A percentile compares a stretch with the other conserved stretches of the same genome.
These are phyloP conservation scores for Lissocephala sabroskyi DNA, from an alignment of 2,888 invertebrate genomes.

Conservation along the genomic window DNA sequence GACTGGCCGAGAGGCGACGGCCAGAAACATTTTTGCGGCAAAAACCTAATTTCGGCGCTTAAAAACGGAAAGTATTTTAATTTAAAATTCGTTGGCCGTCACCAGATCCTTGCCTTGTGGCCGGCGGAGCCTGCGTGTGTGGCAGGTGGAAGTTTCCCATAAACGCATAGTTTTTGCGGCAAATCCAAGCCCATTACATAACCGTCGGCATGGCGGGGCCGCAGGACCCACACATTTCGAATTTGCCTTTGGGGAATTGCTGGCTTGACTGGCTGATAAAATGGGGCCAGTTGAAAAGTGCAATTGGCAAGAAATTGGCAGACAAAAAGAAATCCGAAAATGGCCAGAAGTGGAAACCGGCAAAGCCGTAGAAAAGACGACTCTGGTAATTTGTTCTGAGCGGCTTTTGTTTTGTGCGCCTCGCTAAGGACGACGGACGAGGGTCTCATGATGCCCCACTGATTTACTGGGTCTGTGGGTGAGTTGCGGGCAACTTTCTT, in stretches of 20 bases:
- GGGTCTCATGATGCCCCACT: too few relatives aligned
- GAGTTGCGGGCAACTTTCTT: conserved; percentile 31
- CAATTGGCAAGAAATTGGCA: conserved; percentile 37
- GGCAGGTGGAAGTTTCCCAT: conserved; percentile 2
- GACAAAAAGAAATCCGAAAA: conserved; percentile 17
- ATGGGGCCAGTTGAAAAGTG: conserved; percentile 56
- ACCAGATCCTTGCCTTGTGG: conserved; percentile 30
- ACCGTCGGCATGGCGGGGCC: conserved; percentile 62
- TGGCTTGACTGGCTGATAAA: conserved; percentile 17
- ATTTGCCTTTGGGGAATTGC: conserved; percentile 37
- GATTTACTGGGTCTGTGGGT: neutral
- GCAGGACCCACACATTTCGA: too few relatives aligned
- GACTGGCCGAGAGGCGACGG: too few relatives aligned
- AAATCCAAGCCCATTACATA: conserved; percentile 58
- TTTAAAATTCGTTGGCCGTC: conserved; percentile 48
- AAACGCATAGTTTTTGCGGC: conserved; percentile 41
- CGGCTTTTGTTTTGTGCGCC: conserved; percentile 60
- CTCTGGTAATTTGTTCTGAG: conserved; percentile 59
- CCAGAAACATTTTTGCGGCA: conserved; percentile 16
- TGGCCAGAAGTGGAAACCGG: conserved; percentile 18
- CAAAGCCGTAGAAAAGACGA: conserved; percentile 49
- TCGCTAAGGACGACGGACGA: too few relatives aligned
- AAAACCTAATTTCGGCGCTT: conserved; percentile 38
- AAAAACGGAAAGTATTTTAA: conserved; percentile 47
- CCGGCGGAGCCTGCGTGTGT: conserved; percentile 10